Evolutionary conservation across 2,888 invertebrate genomes (phyloP), one percentile per base, ranked within the genome.

Genomic region (Netelia melanura): DNA sequence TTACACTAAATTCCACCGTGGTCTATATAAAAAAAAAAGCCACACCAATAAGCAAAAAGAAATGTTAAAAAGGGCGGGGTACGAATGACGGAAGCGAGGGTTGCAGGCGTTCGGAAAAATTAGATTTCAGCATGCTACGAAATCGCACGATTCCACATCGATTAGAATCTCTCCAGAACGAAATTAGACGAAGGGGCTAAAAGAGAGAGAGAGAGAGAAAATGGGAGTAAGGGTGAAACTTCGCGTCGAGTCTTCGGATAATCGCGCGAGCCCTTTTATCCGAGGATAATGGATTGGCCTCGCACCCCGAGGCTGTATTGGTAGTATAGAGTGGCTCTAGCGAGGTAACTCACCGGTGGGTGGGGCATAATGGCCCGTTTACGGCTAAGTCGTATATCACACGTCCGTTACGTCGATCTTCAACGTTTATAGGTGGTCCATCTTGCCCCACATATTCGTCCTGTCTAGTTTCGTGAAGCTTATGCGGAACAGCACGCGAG

Each of bases 261-360:
- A 83, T 77, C 81, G 62, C 25, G 43, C 68, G 61, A 75, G 74
- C 72, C 71, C 77, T 68, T 81, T 81, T 62, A 84, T 30, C 72
- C 72, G 25, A 2, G 17, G 62, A 74, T 82, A 85, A 85, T 85
- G 84, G 84, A 85, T 85, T 85, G 84, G 81, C 43, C 72, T 75
- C 25, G 43, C 21, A 38, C 11, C 10, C 11, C 10, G 58, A n/a
- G 61, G 30, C n/a, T 64, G 48, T 79, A 70, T 83, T 56, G 65
- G 64, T 58, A 70, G 44, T 58, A 56, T 44, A 25, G 44, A 25
- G 43, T 65, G 43, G 43, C 44, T 54, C 21, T 54, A 48, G 48
- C 3, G 14, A 10, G 48, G 48, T 48, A 14, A 14, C 11, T 10
- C 3, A 14, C 11, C 14, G 14, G 8, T 48, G 14, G 14, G 48